Evolutionary conservation across 2,888 invertebrate genomes (phyloP).

Genomic region (Eristalinus aeneus): DNA sequence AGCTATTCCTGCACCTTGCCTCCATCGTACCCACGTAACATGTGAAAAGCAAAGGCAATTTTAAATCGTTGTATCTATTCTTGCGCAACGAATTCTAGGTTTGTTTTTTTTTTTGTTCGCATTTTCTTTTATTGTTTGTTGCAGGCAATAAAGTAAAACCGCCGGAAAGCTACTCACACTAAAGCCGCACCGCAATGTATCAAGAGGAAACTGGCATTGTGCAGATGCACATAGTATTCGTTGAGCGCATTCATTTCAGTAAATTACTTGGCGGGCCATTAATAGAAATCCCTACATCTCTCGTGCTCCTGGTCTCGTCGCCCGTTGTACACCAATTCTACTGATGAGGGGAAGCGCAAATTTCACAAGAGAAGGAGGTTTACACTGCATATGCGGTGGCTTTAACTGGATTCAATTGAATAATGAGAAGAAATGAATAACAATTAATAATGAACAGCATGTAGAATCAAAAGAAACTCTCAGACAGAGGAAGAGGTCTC

Average conservation of each 20-base stretch:
- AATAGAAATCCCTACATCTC: slow-evolving; percentile 52
- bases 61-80: slow-evolving; percentile 3
- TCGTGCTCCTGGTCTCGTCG: slow-evolving; percentile 32
- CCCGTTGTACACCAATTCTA: background rate
- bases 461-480: slow-evolving; percentile 38
- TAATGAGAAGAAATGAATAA: slow-evolving; percentile 67
- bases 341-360: background rate
- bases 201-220: background rate
- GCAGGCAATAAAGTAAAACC: background rate
- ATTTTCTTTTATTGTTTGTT: slow-evolving; percentile 4
- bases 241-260: slow-evolving; percentile 55
- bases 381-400: slow-evolving; percentile 9
- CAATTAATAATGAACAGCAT: slow-evolving; percentile 55
- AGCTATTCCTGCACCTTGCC: background rate
- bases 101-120: slow-evolving; percentile 3
- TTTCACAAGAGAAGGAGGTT: slow-evolving; percentile 32
- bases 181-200: background rate
- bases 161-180: slow-evolving; percentile 20
- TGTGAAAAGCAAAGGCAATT: background rate
- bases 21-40: too few relatives aligned
- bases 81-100: slow-evolving; percentile 10
- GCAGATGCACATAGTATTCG: background rate
- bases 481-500: slow-evolving; percentile 44
- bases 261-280: slow-evolving; percentile 63
- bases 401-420: slow-evolving; percentile 67